These are phyloP conservation scores for Drosophila multiciliata DNA, from an alignment of 2,888 invertebrate genomes.

Conservation along the genomic window DNA sequence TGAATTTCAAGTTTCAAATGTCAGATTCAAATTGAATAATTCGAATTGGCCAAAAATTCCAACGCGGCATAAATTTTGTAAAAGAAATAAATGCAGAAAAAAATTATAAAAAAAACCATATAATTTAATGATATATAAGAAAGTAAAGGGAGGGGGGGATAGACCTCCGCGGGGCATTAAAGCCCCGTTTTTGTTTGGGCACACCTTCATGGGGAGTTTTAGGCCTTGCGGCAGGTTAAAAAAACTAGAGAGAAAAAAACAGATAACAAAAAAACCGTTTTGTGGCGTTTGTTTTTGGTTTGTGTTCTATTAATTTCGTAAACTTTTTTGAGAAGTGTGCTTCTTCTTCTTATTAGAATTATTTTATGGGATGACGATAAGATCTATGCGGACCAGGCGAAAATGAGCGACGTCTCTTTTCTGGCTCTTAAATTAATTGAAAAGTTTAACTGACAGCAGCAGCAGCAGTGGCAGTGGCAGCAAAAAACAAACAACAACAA, in stretches of 20 bases:
- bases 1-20: conserved; percentile 76
- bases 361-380: conserved; percentile 70
- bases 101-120: background rate
- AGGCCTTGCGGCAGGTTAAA: conserved; percentile 54
- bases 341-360: conserved; percentile 25
- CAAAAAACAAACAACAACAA: conserved; percentile 12
- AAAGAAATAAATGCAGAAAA: conserved; percentile 8
- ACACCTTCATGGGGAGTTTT: conserved; percentile 46
- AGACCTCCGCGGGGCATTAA: conserved; percentile 35
- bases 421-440: conserved; percentile 73
- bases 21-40: conserved; percentile 63
- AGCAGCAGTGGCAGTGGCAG: conserved; percentile 18
- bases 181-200: conserved; percentile 53
- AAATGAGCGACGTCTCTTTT: conserved; percentile 50
- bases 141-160: background rate
- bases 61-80: conserved; percentile 32
- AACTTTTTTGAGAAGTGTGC: conserved; percentile 71
- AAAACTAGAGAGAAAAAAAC: conserved; percentile 15
- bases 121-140: conserved; percentile 13
- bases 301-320: conserved; percentile 42
- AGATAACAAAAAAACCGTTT: conserved; percentile 57
- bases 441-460: conserved; percentile 63
- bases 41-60: conserved; percentile 33
- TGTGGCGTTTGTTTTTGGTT: conserved; percentile 38
- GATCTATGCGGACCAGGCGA: conserved; percentile 69